Conservation (phyloP, 2,113 vertebrate genomes). For the Canis aureus region DNA sequence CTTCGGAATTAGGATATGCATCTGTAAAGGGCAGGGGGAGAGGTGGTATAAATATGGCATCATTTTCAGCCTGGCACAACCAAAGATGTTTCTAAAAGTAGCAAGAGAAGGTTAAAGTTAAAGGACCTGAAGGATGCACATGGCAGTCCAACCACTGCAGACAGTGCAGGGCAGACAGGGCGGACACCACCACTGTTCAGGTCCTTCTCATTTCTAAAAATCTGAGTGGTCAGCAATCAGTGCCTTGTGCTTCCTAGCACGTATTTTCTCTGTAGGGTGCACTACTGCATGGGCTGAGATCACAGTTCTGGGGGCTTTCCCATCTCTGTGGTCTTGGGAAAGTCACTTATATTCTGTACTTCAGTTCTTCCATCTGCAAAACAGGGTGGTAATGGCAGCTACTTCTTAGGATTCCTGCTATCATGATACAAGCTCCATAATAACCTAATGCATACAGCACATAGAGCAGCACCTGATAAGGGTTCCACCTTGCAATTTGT, state of each 20-base stretch:
- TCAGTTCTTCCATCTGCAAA: slow-evolving; percentile 57
- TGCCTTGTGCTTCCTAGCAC: background rate
- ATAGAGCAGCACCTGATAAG: accelerated
- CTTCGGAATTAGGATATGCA: slow-evolving; percentile 97
- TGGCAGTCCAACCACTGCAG: background rate
- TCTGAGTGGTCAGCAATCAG: background rate
- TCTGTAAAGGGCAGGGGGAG: slow-evolving; percentile 85
- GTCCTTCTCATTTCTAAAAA: background rate
- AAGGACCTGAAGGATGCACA: slow-evolving; percentile 55
- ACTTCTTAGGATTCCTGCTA: background rate
- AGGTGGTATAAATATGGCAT: background rate
- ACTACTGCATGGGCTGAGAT: accelerated
- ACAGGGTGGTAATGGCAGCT: background rate
- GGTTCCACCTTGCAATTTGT: background rate
- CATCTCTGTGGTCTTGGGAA: background rate
- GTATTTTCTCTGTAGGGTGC: background rate
- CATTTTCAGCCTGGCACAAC: background rate
- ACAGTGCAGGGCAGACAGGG: background rate
- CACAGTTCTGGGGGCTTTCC: background rate
- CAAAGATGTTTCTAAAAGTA: background rate
- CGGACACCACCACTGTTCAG: slow-evolving; percentile 32
- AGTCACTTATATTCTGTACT: slow-evolving; percentile 52
- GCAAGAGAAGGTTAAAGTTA: slow-evolving; percentile 56
- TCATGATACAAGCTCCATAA: accelerated
- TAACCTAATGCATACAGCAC: accelerated